These are phyloP conservation scores for Congeria kusceri DNA, from an alignment of 2,888 invertebrate genomes.

Conservation along the genomic window DNA sequence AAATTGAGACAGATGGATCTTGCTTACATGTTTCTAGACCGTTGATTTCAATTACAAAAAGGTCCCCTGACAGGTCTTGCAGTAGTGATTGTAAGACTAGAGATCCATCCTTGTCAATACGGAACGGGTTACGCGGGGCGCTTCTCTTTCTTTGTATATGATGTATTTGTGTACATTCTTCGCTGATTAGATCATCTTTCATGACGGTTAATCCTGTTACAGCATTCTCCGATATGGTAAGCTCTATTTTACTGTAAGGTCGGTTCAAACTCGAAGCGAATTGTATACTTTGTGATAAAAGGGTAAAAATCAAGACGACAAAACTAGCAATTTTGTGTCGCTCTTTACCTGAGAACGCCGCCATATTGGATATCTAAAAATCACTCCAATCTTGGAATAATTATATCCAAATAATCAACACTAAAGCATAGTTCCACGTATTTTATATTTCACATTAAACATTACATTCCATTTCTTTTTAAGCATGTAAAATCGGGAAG, in stretches of 20 bases:
- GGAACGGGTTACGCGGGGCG: conserved; percentile 27
- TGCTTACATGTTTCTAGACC: conserved; percentile 5
- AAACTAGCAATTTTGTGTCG: conserved; percentile 12
- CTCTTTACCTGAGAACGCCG: conserved; percentile 45
- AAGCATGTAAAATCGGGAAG: conserved; percentile 20
- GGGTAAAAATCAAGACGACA: conserved; percentile 11
- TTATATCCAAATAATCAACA: neutral
- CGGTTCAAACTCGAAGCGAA: conserved; percentile 13
- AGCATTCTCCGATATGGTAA: conserved; percentile 34
- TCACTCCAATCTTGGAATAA: conserved; percentile 35
- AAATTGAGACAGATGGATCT: conserved; percentile 22
- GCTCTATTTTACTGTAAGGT: conserved; percentile 10
- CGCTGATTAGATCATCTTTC: conserved; percentile 10
- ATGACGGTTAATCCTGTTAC: conserved; percentile 40
- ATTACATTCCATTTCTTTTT: conserved; percentile 18
- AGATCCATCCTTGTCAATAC: conserved; percentile 33
- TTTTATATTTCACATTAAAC: neutral
- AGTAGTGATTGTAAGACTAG: conserved; percentile 40
- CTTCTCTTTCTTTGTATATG: conserved; percentile 10
- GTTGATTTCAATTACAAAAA: conserved; percentile 39
- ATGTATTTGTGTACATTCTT: conserved; percentile 20
- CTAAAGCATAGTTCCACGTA: too few species aligned
- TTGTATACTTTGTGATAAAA: conserved; percentile 11
- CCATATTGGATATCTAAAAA: conserved; percentile 64
- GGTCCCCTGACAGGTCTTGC: conserved; percentile 27